A percentile compares a stretch with the other conserved stretches of the same genome.
These are phyloP conservation scores for Pseudanteris insignis DNA, from an alignment of 2,888 invertebrate genomes.

Conservation along the genomic window DNA sequence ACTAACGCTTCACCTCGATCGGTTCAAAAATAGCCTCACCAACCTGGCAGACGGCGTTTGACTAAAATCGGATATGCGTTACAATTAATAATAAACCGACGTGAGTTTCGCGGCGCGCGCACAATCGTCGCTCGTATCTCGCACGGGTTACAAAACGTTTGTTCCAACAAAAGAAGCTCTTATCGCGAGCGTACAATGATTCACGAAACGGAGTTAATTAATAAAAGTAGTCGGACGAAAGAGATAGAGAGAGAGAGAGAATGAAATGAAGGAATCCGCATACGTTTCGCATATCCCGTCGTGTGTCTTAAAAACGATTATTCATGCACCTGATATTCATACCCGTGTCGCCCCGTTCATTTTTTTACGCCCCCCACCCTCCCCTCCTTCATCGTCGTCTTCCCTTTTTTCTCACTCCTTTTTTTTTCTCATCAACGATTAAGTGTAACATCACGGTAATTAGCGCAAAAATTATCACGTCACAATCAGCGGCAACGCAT, in stretches of 20 bases:
- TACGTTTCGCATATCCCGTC: slow-evolving; percentile 16
- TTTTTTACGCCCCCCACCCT: too few species aligned
- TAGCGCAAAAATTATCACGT: slow-evolving; percentile 45
- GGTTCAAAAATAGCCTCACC: slow-evolving; percentile 32
- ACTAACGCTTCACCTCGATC: slow-evolving; percentile 36
- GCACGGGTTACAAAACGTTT: slow-evolving; percentile 28
- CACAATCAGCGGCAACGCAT: too few species aligned
- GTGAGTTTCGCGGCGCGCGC: not conserved
- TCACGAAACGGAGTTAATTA: slow-evolving; percentile 20
- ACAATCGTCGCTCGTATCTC: slow-evolving; percentile 14
- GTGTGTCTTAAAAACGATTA: slow-evolving; percentile 31
- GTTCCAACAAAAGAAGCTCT: slow-evolving; percentile 30
- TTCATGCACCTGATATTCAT: slow-evolving; percentile 42
- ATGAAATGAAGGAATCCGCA: not conserved
- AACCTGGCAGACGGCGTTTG: slow-evolving; percentile 14
- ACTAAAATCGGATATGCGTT: slow-evolving; percentile 12
- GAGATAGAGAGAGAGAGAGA: too few species aligned
- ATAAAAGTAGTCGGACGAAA: slow-evolving; percentile 7
- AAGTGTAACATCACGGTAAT: slow-evolving; percentile 35
- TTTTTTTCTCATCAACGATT: too few species aligned
- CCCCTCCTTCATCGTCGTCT: too few species aligned
- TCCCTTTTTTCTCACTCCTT: too few species aligned
- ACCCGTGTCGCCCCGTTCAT: slow-evolving; percentile 43
- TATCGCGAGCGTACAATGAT: slow-evolving; percentile 24
- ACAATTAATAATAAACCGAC: slow-evolving; percentile 9